Conservation (phyloP, 2,113 vertebrate species). For the Peromyscus maniculatus region DNA sequence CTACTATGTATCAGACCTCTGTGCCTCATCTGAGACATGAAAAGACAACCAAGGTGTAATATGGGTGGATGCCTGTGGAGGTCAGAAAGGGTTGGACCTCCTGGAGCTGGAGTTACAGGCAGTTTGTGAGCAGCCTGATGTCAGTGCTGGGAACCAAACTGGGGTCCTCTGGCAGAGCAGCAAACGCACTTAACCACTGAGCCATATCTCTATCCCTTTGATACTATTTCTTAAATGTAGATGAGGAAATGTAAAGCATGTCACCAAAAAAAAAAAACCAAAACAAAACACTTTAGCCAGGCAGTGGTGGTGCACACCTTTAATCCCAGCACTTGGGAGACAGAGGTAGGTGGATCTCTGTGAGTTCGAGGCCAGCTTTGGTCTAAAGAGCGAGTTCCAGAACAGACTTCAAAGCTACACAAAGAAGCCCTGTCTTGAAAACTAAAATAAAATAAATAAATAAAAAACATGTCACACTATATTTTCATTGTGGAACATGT, state of each 20-base stretch:
- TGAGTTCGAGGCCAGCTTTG: too few species aligned
- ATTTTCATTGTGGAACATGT: conserved; percentile 60
- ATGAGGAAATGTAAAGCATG: not conserved
- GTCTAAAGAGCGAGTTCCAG: too few species aligned
- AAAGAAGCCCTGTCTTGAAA: too few species aligned
- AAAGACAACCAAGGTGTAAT: not conserved
- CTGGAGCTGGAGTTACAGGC: too few species aligned
- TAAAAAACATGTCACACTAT: conserved; percentile 41
- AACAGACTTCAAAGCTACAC: too few species aligned
- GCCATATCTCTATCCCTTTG: not conserved
- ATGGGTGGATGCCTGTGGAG: not conserved
- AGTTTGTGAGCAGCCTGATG: not conserved
- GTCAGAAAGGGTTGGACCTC: not conserved
- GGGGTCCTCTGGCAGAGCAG: not conserved
- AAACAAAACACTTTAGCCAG: too few species aligned
- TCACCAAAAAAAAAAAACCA: too few species aligned
- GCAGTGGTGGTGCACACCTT: too few species aligned
- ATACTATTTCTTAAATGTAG: conserved; percentile 50
- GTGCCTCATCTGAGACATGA: not conserved
- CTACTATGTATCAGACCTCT: not conserved
- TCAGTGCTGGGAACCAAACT: not conserved
- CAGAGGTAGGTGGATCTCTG: too few species aligned
- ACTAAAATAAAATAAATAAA: too few species aligned
- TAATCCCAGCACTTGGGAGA: too few species aligned
- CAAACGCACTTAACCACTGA: not conserved